Evolutionary conservation across 92 coral and sea anemone genomes (phyloP).

Genomic region (Heteractis magnifica): DNA sequence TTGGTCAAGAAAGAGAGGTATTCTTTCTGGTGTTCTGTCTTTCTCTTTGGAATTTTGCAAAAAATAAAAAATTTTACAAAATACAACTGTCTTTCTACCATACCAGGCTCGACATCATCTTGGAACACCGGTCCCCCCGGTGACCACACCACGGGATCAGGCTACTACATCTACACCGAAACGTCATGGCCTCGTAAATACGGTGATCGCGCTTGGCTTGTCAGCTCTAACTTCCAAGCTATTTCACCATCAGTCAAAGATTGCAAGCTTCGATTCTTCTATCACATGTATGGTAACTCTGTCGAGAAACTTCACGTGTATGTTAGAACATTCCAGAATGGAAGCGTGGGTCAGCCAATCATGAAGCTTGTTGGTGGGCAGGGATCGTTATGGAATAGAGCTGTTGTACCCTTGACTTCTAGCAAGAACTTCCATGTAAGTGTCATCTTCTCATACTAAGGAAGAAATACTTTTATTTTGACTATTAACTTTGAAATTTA

Average conservation of each 20-base stretch:
- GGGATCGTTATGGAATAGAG: conserved; percentile 87
- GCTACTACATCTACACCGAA: conserved; percentile 91
- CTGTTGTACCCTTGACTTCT: conserved; percentile 66
- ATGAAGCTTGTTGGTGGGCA: conserved; percentile 70
- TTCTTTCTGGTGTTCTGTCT: background rate
- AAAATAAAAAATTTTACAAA: too few species aligned
- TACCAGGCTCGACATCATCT: conserved; percentile 76
- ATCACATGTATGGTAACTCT: conserved; percentile 96
- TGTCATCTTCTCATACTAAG: too few species aligned
- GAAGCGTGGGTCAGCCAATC: conserved; percentile 61
- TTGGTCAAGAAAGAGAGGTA: conserved; percentile 91
- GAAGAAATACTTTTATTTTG: too few species aligned
- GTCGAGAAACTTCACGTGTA: conserved; percentile 84
- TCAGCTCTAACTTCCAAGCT: conserved; percentile 85
- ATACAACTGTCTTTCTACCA: background rate
- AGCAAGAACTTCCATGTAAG: conserved; percentile 70
- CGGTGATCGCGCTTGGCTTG: conserved; percentile 96
- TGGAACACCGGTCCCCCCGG: conserved; percentile 92
- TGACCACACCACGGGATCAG: conserved; percentile 83
- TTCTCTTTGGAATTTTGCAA: background rate
- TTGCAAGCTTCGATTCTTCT: conserved; percentile 90
- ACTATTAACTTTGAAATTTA: too few species aligned
- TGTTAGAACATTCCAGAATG: conserved; percentile 78
- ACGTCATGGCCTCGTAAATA: conserved; percentile 94
- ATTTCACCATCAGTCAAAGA: conserved; percentile 45